Evolutionary conservation across 2,113 vertebrate species (phyloP).

Genomic region (Laterallus jamaicensis): DNA sequence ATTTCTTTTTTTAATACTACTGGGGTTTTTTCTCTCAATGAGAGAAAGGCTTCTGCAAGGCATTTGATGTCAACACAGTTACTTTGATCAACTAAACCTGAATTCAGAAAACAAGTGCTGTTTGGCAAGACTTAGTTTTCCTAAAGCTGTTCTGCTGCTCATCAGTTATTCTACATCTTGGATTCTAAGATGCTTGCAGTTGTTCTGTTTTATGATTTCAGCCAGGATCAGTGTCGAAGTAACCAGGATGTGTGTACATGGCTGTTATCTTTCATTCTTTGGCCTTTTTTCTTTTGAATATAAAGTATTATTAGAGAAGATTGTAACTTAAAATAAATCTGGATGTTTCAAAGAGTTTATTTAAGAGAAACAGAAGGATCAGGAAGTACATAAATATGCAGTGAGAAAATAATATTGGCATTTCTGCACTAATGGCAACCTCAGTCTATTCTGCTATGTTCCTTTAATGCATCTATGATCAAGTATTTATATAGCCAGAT

Average conservation of each 20-base stretch:
- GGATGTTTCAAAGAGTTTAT: background rate
- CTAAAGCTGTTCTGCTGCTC: background rate
- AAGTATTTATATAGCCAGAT: background rate
- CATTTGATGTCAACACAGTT: background rate
- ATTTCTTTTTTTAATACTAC: background rate
- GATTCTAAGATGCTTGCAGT: background rate
- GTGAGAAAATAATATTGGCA: background rate
- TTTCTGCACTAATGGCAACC: background rate
- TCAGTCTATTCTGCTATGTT: background rate
- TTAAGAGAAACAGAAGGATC: background rate
- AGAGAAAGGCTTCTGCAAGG: background rate
- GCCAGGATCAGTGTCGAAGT: background rate
- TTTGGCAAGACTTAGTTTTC: background rate
- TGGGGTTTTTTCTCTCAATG: background rate
- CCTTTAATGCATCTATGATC: background rate
- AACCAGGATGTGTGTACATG: background rate
- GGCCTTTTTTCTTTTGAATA: too few species aligned
- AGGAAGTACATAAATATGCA: background rate
- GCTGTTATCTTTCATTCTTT: background rate
- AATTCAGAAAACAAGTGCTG: background rate
- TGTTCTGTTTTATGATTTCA: background rate
- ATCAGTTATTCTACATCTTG: background rate
- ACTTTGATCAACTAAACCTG: conserved; percentile 5
- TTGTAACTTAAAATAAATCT: background rate
- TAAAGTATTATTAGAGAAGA: background rate